Conservation (phyloP, 2,797 vertebrate genomes). For the Bucorvus abyssinicus region DNA sequence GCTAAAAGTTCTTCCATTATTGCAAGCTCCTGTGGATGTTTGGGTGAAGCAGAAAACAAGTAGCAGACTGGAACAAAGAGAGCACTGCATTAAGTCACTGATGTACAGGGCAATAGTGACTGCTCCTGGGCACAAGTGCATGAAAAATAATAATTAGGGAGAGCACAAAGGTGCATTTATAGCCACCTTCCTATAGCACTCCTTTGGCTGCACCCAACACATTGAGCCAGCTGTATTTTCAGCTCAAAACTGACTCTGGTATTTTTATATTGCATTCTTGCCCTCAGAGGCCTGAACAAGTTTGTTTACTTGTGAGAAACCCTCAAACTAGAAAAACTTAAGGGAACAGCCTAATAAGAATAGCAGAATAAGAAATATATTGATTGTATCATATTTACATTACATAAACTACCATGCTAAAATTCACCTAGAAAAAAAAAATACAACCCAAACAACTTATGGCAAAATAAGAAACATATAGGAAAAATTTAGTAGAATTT, state of each 20-base stretch:
- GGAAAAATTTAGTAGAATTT: not conserved
- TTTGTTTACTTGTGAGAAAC: slow-evolving; percentile 6
- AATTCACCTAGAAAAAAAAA: not conserved
- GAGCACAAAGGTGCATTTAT: not conserved
- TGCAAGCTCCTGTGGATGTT: not conserved
- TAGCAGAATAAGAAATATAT: not conserved
- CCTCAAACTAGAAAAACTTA: not conserved
- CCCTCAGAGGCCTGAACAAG: not conserved
- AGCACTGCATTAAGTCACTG: not conserved
- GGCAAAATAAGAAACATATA: not conserved
- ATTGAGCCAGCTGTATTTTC: not conserved
- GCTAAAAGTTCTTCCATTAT: not conserved
- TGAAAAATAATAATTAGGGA: not conserved
- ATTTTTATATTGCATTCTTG: slow-evolving; percentile 25
- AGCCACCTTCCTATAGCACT: not conserved
- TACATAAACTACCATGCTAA: not conserved
- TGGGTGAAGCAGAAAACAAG: not conserved
- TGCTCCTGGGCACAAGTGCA: not conserved
- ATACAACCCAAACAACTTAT: not conserved
- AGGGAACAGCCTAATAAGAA: not conserved
- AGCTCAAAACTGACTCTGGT: not conserved
- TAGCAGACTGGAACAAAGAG: not conserved
- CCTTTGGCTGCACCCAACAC: not conserved
- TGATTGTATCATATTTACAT: not conserved
- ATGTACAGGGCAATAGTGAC: not conserved